Evolutionary conservation across 1,140 invertebrate species (phyloP), one percentile per base, ranked within the genome.

Genomic region (Sycophaga agraensis): DNA sequence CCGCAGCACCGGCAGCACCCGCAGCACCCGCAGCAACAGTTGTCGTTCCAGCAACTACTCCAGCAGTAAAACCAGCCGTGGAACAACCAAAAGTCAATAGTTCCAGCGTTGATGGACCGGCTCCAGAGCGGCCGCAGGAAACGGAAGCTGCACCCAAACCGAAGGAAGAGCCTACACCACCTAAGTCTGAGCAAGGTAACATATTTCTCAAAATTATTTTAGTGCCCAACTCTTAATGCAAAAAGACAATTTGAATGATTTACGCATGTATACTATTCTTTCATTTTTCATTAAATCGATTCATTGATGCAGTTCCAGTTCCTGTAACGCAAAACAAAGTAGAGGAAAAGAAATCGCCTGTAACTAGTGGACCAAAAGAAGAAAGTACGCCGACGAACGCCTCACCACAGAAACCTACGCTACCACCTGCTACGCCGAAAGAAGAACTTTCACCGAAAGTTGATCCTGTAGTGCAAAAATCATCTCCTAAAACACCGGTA

Each of bases 281-380:
- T 34, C 5, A 46, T 46, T n/a, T 26, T 46, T 46, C 17, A 19
- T 6, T 6, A n/a, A n/a, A n/a, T 35, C n/a, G n/a, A n/a, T n/a
- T n/a, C n/a, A n/a, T n/a, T n/a, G n/a, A n/a, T n/a, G 53, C 57
- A 39, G 40, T 60, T 19, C 31, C 59, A 45, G 46, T 43, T 22
- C 39, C 70, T 21, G 63, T 65, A 42, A 21, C 60, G 14, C 72
- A 67, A 68, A 70, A 59, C 37, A 78, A 77, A 66, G 28, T 64
- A 8, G 78, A 80, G 12, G 78, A 80, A 45, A 80, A 77, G 49
- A 79, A 78, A 55, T 61, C 64, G 31, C 56, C 70, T 28, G 46
- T 43, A 45, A 57, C 31, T 40, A 72, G 65, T 59, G 68, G 68
- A 62, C 63, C 66, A 14, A 77, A 77, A 63, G 75, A 76, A 51